Evolutionary conservation across 2,888 invertebrate genomes (phyloP).

Genomic region (Eilema griseolum): DNA sequence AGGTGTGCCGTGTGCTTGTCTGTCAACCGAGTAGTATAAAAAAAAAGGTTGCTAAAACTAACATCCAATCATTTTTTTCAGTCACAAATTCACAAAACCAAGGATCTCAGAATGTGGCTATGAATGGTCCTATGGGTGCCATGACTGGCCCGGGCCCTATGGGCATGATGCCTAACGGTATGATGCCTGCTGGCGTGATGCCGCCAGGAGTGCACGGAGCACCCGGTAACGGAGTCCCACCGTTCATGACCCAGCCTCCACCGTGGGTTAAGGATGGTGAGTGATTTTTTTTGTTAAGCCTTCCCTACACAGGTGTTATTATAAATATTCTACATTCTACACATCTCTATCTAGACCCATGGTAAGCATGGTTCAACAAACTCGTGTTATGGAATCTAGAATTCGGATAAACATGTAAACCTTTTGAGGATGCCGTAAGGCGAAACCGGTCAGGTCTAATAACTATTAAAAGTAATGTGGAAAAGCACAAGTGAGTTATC

Average conservation of each 20-base stretch:
- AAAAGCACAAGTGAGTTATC: too few relatives aligned
- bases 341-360: too few relatives aligned
- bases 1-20: too few relatives aligned
- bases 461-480: too few relatives aligned
- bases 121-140: constrained; percentile 55
- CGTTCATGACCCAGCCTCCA: constrained; percentile 76
- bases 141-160: constrained; percentile 56
- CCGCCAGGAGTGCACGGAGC: constrained; percentile 63
- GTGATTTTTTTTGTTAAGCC: constrained; percentile 21
- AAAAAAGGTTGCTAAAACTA: neutral
- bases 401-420: too few relatives aligned
- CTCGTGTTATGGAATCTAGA: too few relatives aligned
- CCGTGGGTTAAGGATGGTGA: constrained; percentile 78
- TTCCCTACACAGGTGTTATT: too few relatives aligned
- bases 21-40: too few relatives aligned
- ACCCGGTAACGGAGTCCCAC: constrained; percentile 58
- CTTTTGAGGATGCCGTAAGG: too few relatives aligned
- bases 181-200: constrained; percentile 80
- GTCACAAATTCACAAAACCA: constrained; percentile 15
- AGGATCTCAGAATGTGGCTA: constrained; percentile 54
- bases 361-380: too few relatives aligned
- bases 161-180: constrained; percentile 60
- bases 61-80: neutral
- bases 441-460: too few relatives aligned
- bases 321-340: too few relatives aligned